phyloP scores from a whole-genome alignment of 2,888 invertebrate species.

The Drosophila maculinotata region DNA sequence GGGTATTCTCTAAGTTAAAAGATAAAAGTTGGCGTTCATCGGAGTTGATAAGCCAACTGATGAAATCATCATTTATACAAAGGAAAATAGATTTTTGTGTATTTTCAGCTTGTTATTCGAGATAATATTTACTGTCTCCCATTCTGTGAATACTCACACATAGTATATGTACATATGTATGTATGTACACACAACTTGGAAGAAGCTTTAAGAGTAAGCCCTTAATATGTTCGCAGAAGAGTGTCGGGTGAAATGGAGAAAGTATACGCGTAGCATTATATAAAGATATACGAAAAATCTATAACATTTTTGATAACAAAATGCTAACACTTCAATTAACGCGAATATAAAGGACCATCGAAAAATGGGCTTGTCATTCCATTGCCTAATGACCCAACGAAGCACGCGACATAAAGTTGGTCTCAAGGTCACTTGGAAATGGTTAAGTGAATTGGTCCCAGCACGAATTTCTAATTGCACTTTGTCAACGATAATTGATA shows the following conservation, averaged over 20 bases:
- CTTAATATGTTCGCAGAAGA: not conserved
- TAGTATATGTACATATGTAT: not conserved
- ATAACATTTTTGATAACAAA: too few relatives aligned
- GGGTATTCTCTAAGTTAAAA: slow-evolving; percentile 18
- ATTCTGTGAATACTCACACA: slow-evolving; percentile 4
- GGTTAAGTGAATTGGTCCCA: slow-evolving; percentile 3
- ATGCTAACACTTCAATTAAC: not conserved
- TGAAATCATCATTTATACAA: slow-evolving; percentile 29
- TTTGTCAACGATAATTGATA: slow-evolving; percentile 18
- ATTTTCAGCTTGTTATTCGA: slow-evolving; percentile 1
- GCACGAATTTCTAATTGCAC: slow-evolving; percentile 22
- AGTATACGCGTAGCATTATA: not conserved
- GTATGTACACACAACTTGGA: not conserved
- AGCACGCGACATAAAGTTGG: slow-evolving; percentile 1
- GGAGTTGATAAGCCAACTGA: slow-evolving; percentile 13
- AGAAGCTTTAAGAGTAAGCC: not conserved
- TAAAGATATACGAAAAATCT: too few relatives aligned
- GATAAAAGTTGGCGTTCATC: not conserved
- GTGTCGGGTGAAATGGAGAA: slow-evolving; percentile 1
- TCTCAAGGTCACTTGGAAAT: slow-evolving; percentile 36
- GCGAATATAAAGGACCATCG: not conserved
- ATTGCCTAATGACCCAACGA: slow-evolving; percentile 23
- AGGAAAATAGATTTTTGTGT: slow-evolving; percentile 7
- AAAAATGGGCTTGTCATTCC: slow-evolving; percentile 35
- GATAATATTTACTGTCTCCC: slow-evolving; percentile 1